phyloP scores from a whole-genome alignment of 2,113 vertebrate species.

The Eptesicus fuscus region DNA sequence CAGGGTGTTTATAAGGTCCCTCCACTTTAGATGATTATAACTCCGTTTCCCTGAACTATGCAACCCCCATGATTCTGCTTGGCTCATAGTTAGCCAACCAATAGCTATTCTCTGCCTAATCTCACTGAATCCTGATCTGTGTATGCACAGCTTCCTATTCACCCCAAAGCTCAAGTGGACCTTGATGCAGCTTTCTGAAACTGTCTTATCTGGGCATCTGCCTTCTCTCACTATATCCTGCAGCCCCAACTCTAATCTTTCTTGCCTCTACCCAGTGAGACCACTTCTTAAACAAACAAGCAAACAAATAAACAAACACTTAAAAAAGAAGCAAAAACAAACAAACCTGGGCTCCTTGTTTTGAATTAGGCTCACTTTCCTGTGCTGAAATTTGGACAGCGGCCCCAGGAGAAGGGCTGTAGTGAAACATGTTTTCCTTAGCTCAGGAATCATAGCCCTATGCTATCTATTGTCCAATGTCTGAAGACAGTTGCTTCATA shows the following conservation, averaged over 20 bases:
- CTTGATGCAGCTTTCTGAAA: neutral
- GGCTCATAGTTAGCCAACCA: neutral
- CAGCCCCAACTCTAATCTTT: neutral
- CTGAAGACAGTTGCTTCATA: constrained; percentile 24
- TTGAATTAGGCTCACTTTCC: neutral
- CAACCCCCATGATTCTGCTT: neutral
- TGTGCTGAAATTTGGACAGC: neutral
- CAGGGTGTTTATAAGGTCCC: neutral
- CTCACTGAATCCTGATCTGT: neutral
- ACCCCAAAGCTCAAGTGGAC: neutral
- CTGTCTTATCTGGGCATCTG: neutral
- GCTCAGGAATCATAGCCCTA: neutral
- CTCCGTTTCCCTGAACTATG: neutral
- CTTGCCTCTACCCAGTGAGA: neutral
- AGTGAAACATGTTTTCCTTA: constrained; percentile 36
- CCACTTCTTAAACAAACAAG: neutral
- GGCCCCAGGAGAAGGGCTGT: neutral
- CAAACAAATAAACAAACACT: neutral
- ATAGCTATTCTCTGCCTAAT: neutral
- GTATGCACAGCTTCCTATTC: neutral
- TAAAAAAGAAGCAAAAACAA: neutral
- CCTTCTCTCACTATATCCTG: neutral
- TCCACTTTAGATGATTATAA: neutral
- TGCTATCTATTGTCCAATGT: neutral
- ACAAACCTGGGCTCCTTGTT: neutral